Percentiles rank a stretch among this genome's conserved stretches.
These are phyloP conservation scores for Ciona savignyi DNA, from an alignment of 23 tunicate genomes.

Conservation along the genomic window DNA sequence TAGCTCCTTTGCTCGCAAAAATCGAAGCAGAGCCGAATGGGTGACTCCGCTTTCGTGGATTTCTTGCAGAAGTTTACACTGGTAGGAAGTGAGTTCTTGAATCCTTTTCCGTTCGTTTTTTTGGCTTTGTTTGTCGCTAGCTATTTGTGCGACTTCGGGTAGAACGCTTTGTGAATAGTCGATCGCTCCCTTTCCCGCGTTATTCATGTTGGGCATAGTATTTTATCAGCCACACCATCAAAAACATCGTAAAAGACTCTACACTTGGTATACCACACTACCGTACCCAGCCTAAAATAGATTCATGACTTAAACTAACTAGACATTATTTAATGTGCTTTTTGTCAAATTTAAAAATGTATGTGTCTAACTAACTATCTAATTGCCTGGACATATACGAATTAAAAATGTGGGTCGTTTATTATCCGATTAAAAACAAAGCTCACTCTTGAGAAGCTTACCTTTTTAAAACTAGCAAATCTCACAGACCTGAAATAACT, in stretches of 20 bases:
- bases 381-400: no score
- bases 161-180: constrained; percentile 3
- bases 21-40: constrained; percentile 1
- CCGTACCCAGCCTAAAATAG: no score
- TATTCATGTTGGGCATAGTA: background rate
- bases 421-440: no score
- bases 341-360: no score
- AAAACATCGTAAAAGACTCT: background rate
- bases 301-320: no score
- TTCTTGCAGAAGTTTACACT: constrained; percentile 23
- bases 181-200: background rate
- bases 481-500: no score
- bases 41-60: constrained; percentile 24
- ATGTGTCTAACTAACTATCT: no score
- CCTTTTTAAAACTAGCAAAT: no score
- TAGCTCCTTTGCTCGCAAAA: constrained; percentile 15
- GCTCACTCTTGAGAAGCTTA: no score
- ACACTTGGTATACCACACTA: no score
- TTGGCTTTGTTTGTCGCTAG: background rate
- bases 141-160: background rate
- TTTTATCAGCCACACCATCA: background rate
- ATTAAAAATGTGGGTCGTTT: no score
- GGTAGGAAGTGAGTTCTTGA: constrained; percentile 12
- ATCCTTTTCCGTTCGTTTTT: constrained; percentile 4
- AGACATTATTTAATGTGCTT: no score